Evolutionary conservation across 2,113 vertebrate genomes (phyloP).

Genomic region (Hydrolagus affinis): DNA sequence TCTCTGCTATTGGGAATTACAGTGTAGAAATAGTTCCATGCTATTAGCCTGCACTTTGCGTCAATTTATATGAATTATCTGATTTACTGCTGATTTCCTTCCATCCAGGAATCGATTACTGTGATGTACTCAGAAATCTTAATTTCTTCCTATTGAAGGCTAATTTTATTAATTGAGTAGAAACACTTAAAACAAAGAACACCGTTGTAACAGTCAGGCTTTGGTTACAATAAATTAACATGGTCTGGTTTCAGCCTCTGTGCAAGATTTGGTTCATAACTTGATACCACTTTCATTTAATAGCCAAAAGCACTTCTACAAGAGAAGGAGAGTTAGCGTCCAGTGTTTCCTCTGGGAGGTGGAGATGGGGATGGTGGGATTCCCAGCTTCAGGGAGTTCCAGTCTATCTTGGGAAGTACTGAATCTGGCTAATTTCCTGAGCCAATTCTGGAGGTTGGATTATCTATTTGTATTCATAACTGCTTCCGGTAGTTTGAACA

Average conservation of each 20-base stretch:
- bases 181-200: neutral
- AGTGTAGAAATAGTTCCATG: neutral
- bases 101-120: neutral
- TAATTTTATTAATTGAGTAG: slow-evolving; percentile 1
- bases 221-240: neutral
- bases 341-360: too few relatives aligned
- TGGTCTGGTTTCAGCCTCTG: neutral
- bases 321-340: too few relatives aligned
- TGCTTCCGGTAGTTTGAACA: too few relatives aligned
- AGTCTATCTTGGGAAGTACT: too few relatives aligned
- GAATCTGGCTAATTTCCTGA: too few relatives aligned
- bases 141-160: neutral
- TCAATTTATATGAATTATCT: neutral
- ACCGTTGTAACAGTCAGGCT: neutral
- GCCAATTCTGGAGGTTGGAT: too few relatives aligned
- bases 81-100: too few relatives aligned
- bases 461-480: too few relatives aligned
- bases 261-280: neutral
- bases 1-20: neutral
- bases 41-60: neutral
- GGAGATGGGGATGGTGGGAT: too few relatives aligned
- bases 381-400: too few relatives aligned
- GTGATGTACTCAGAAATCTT: neutral
- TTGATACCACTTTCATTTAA: neutral
- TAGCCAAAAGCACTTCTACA: too few relatives aligned